Base-by-base conservation (phyloP, 2,888 invertebrate genomes). In the Fragum sueziense region DNA sequence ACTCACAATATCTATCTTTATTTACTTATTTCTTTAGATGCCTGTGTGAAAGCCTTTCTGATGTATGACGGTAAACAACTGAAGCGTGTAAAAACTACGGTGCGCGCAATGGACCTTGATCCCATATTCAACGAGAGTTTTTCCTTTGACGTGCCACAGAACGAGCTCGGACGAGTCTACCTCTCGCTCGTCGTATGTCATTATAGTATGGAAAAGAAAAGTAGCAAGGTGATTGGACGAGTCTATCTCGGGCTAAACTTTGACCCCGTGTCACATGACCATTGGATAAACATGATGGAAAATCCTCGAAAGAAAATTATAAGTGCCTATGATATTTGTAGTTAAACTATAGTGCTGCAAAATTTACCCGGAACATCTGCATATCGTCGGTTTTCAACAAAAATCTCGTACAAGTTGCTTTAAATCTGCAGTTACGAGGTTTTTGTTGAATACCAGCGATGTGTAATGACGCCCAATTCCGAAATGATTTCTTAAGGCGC, bases 21-120 rank as follows among this genome's bases (percentile, higher is more conserved):
- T 41, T 41, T 41, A 41, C 9, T 11, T n/a, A 1, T 3, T 47
- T 27, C 83, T 83, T 3, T 86, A 91, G 91, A 90, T 71, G 79
- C 88, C 3, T 87, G 84, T 70, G 87, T 88, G 7, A 88, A 89
- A 51, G 85, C 87, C 3, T 85, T 85, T 1, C 83, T 91, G 9
- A 90, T 91, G 90, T 87, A 86, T 51, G 91, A 91, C 51, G 91
- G 91, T 2, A 85, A 89, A 59, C 88, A 87, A 52, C 85, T 90
- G 67, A 90, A 89, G 71, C 86, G 90, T 75, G 86, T 85, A 6
- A 91, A 90, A 75, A 91, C 91, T 0, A 72, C 85, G 0, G 71
- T 88, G 3, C 84, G 86, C 14, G 70, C 78, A 2, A 85, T 80
- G 31, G 87, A 89, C 65, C 75, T 87, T 2, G 89, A 85, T 72